Conservation (phyloP, 2,888 invertebrate species). For the Pachydiplax longipennis region DNA sequence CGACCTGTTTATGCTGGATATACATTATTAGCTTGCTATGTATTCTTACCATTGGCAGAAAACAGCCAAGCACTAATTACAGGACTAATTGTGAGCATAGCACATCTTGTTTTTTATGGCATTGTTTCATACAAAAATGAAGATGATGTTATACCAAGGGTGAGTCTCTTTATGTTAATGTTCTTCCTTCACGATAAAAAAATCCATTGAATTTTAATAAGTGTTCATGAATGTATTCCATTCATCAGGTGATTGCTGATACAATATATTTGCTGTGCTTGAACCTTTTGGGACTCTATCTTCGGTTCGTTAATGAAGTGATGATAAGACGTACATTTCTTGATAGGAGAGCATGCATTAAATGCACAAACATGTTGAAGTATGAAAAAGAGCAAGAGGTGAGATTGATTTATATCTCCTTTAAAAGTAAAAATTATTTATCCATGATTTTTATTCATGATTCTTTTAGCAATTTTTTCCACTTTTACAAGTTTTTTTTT, state of each 20-base stretch:
- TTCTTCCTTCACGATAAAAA: too few species aligned
- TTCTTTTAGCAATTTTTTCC: neutral
- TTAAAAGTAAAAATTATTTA: neutral
- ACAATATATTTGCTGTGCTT: slow-evolving; percentile 75
- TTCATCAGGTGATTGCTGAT: slow-evolving; percentile 71
- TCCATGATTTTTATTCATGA: neutral
- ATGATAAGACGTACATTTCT: slow-evolving; percentile 86
- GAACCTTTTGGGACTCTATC: slow-evolving; percentile 86
- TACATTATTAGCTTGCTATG: slow-evolving; percentile 79
- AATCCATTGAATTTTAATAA: too few species aligned
- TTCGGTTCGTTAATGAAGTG: slow-evolving; percentile 87
- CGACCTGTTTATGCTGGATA: slow-evolving; percentile 77
- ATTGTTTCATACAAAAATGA: slow-evolving; percentile 65
- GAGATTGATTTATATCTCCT: slow-evolving; percentile 48
- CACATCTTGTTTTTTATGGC: slow-evolving; percentile 69
- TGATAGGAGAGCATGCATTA: slow-evolving; percentile 84
- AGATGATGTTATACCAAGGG: slow-evolving; percentile 59
- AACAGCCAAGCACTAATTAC: slow-evolving; percentile 74
- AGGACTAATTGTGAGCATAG: slow-evolving; percentile 72
- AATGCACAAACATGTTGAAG: slow-evolving; percentile 80
- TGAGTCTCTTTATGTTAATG: slow-evolving; percentile 53
- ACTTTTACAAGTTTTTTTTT: neutral
- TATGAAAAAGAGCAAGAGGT: slow-evolving; percentile 89
- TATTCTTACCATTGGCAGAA: slow-evolving; percentile 82
- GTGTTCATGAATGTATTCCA: slow-evolving; percentile 45